These are phyloP conservation scores for Abrostola tripartita DNA, from an alignment of 2,888 invertebrate genomes.

Conservation along the genomic window DNA sequence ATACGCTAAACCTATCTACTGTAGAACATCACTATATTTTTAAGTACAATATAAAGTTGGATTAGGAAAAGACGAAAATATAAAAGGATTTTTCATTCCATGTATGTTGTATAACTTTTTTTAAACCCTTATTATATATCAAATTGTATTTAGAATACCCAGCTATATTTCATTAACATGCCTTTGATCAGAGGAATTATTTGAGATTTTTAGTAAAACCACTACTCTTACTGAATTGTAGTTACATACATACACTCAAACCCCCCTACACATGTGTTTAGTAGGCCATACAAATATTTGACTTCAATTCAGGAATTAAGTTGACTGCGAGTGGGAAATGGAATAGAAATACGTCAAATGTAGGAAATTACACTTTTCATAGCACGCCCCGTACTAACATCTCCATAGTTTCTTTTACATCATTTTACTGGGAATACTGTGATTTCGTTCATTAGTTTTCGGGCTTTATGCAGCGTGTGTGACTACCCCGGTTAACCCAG, in stretches of 20 bases:
- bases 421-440: too few species aligned
- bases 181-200: too few species aligned
- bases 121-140: not conserved
- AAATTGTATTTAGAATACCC: too few species aligned
- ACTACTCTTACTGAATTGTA: too few species aligned
- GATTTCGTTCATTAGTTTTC: too few species aligned
- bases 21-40: constrained; percentile 37
- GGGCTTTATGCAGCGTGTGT: not conserved
- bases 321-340: not conserved
- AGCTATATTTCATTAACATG: too few species aligned
- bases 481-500: not conserved
- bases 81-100: constrained; percentile 53
- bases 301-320: not conserved
- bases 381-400: too few species aligned
- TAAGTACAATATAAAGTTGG: constrained; percentile 23
- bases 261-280: not conserved
- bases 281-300: not conserved
- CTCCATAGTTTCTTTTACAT: too few species aligned
- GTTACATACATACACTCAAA: too few species aligned
- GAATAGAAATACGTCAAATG: not conserved
- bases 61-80: constrained; percentile 46
- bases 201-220: too few species aligned
- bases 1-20: constrained; percentile 9
- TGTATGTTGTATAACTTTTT: not conserved
- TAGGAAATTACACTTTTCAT: not conserved